Evolutionary conservation across 2,113 vertebrate species (phyloP), one percentile per base, ranked within the genome.

Genomic region (Ptilorrhoa leucosticta): DNA sequence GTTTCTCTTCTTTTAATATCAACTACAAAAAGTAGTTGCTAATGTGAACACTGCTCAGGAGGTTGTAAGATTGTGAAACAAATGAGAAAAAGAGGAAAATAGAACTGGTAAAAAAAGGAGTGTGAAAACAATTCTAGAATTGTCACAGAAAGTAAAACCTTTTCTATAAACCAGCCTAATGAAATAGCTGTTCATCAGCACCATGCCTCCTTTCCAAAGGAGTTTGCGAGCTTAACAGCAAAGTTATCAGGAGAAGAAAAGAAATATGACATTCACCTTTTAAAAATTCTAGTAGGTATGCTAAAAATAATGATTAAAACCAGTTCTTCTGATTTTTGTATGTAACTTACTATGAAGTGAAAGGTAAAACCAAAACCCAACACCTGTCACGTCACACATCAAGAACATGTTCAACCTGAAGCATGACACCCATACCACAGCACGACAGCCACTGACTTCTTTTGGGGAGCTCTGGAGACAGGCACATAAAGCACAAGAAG

Each of bases 301-400:
- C 23, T 63, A 78, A 70, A 89, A 93, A 50, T 9, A 57, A 53
- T 58, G 30, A 87, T 26, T 53, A 22, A 73, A 73, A 19, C 2
- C 0, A 61, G 20, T 45, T 60, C 1, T 47, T 68, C 60, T 27
- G 40, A 61, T 13, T 35, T 33, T 20, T 51, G 9, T 40, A 39
- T 11, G 2, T 19, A 86, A 60, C 27, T 51, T 30, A 19, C 7
- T n/a, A 56, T 26, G 14, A 90, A n/a, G 42, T 30, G 26, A 77
- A 45, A 78, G 27, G 10, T 75, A 82, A 66, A 61, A 69, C 3
- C 7, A 57, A 83, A 90, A 65, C 9, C 1, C 10, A 73, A 5
- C 15, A 37, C 8, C n/a, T 65, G 31, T 22, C n/a, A 57, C 0
- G 0, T 61, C 42, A 54, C 5, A 5, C 5, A 24, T 18, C 15